phyloP scores from a whole-genome alignment of 2,888 invertebrate species.

The Papilio protenor region DNA sequence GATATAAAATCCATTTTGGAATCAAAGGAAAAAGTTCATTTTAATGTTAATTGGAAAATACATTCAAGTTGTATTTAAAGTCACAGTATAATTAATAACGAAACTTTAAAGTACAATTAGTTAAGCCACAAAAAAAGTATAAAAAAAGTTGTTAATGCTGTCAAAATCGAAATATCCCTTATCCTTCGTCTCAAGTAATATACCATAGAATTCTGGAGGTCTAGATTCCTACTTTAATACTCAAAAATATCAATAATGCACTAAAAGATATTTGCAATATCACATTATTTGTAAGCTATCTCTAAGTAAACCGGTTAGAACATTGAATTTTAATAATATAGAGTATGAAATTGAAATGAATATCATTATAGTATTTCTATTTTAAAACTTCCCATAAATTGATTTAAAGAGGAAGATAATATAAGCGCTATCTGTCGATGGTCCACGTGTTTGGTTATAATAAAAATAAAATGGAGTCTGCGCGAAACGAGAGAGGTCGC shows the following conservation, averaged over 20 bases:
- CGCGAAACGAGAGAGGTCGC: conserved; percentile 79
- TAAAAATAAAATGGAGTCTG: conserved; percentile 83
- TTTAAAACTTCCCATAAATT: conserved; percentile 45
- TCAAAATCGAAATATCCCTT: too few species aligned
- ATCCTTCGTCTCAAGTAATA: too few species aligned
- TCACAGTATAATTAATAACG: background rate
- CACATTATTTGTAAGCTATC: too few species aligned
- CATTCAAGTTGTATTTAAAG: background rate
- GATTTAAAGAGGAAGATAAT: conserved; percentile 68
- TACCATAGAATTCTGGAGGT: too few species aligned
- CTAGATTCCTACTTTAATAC: too few species aligned
- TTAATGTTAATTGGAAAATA: conserved; percentile 31
- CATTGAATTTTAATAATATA: too few species aligned
- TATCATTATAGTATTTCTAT: conserved; percentile 42
- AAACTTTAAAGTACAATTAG: background rate
- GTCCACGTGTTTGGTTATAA: conserved; percentile 79
- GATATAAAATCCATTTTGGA: conserved; percentile 48
- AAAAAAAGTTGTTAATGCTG: too few species aligned
- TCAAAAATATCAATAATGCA: too few species aligned
- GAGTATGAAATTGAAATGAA: background rate
- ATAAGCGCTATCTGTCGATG: conserved; percentile 67
- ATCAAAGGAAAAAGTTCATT: background rate
- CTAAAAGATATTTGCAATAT: too few species aligned
- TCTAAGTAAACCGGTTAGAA: too few species aligned
- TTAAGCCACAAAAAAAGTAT: too few species aligned